Percentiles rank a stretch among this genome's conserved stretches.
Conservation (phyloP, 2,113 vertebrate species). For the Lanius collurio region DNA sequence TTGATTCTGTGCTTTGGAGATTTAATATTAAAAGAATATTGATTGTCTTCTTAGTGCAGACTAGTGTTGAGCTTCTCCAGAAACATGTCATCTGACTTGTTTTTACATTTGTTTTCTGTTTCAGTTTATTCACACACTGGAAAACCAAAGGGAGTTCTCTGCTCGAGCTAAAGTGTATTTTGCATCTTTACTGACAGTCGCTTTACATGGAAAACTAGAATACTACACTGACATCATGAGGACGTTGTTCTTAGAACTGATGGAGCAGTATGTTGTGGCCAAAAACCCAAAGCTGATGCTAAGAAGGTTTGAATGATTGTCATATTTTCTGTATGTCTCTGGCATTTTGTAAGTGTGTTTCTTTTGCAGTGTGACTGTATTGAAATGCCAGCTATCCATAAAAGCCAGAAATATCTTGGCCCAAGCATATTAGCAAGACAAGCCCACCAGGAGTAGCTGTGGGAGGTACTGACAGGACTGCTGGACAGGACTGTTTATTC, state of each 20-base stretch:
- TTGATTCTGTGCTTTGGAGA: not conserved
- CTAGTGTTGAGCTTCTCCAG: not conserved
- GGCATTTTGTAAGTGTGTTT: not conserved
- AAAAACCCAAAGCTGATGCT: constrained; percentile 98
- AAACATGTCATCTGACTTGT: not conserved
- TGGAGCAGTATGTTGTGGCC: constrained; percentile 94
- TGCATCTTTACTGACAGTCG: constrained; percentile 93
- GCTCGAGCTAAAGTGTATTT: constrained; percentile 91
- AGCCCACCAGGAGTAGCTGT: not conserved
- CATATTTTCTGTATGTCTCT: not conserved
- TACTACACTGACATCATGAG: constrained; percentile 98
- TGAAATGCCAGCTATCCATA: not conserved
- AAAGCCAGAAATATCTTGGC: not conserved
- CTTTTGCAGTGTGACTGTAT: not conserved
- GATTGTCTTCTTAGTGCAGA: not conserved
- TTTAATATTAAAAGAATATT: not conserved
- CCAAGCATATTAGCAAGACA: not conserved
- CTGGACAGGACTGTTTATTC: not conserved
- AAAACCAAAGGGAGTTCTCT: constrained; percentile 91
- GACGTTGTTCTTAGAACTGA: constrained; percentile 91
- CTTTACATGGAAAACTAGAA: constrained; percentile 94
- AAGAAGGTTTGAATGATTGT: constrained; percentile 80
- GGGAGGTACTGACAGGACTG: not conserved
- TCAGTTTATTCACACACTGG: constrained; percentile 95
- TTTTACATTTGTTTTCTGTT: constrained; percentile 11